Evolutionary conservation across 2,888 invertebrate species (phyloP).

Genomic region (Andrena praecox): DNA sequence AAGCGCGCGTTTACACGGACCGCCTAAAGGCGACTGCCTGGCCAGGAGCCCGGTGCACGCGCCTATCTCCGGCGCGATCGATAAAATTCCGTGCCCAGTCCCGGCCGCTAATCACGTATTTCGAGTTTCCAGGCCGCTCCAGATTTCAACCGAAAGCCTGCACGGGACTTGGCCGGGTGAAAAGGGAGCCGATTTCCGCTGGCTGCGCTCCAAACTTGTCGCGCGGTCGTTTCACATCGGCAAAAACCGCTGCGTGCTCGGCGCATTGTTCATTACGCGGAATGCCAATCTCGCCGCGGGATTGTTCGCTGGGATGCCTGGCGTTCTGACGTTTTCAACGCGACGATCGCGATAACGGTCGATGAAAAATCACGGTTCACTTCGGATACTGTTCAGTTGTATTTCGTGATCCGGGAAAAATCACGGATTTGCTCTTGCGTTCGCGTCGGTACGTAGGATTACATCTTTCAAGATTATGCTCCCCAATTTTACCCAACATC

Average conservation of each 20-base stretch:
- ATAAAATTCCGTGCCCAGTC: constrained; percentile 71
- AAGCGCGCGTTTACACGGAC: constrained; percentile 70
- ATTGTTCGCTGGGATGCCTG: not conserved
- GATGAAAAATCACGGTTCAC: not conserved
- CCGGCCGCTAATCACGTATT: constrained; percentile 47
- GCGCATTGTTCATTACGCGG: not conserved
- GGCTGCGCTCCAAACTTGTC: constrained; percentile 27
- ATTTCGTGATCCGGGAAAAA: too few species aligned
- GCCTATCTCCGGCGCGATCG: constrained; percentile 61
- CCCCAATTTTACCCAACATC: not conserved
- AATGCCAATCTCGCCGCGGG: not conserved
- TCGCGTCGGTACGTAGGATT: not conserved
- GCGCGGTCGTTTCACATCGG: not conserved
- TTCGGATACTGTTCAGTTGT: not conserved
- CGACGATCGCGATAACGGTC: not conserved
- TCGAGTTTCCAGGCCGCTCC: constrained; percentile 28
- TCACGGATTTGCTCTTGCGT: too few species aligned
- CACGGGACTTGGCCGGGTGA: not conserved
- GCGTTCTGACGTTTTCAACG: not conserved
- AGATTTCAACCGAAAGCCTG: constrained; percentile 29
- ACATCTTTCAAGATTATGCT: not conserved
- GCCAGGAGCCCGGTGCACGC: constrained; percentile 36
- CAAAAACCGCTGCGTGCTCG: constrained; percentile 9
- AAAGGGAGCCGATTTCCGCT: constrained; percentile 38
- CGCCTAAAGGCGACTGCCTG: constrained; percentile 56